Evolutionary conservation across 2,113 vertebrate species (phyloP).

Genomic region (Crocuta crocuta): DNA sequence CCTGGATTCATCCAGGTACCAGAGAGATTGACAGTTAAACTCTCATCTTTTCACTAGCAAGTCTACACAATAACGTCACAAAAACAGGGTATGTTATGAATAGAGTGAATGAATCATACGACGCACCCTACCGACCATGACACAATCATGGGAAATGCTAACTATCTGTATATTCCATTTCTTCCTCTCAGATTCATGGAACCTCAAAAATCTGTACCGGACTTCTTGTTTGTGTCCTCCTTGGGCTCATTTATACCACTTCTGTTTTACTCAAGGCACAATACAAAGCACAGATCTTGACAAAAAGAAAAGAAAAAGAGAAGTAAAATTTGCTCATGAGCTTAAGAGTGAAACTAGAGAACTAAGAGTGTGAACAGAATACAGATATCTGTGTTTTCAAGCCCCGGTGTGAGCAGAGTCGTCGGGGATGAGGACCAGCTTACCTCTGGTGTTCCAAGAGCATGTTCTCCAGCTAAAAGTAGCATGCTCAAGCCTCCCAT

Average conservation of each 20-base stretch:
- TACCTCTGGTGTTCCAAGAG: constrained; percentile 97
- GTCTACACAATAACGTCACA: constrained; percentile 9
- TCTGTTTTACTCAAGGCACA: constrained; percentile 1
- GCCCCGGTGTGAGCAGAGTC: accelerated
- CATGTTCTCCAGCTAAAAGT: constrained; percentile 97
- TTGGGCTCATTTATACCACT: neutral
- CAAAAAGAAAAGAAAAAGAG: neutral
- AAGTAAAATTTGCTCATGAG: neutral
- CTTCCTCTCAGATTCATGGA: neutral
- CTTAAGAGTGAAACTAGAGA: neutral
- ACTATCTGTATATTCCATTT: neutral
- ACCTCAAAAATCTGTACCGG: neutral
- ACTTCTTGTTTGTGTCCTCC: neutral
- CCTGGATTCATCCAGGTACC: constrained; percentile 42
- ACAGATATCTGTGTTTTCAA: constrained; percentile 25
- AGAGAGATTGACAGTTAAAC: neutral
- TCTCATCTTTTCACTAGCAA: neutral
- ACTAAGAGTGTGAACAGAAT: neutral
- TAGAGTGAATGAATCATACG: neutral
- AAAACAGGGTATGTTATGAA: constrained; percentile 37
- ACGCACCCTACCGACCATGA: neutral
- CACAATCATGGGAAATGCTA: neutral
- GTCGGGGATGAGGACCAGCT: constrained; percentile 41
- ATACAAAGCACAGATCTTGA: neutral
- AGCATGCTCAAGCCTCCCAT: constrained; percentile 99